These are phyloP conservation scores for Thymallus thymallus DNA, from an alignment of 2,113 vertebrate genomes.

Conservation along the genomic window DNA sequence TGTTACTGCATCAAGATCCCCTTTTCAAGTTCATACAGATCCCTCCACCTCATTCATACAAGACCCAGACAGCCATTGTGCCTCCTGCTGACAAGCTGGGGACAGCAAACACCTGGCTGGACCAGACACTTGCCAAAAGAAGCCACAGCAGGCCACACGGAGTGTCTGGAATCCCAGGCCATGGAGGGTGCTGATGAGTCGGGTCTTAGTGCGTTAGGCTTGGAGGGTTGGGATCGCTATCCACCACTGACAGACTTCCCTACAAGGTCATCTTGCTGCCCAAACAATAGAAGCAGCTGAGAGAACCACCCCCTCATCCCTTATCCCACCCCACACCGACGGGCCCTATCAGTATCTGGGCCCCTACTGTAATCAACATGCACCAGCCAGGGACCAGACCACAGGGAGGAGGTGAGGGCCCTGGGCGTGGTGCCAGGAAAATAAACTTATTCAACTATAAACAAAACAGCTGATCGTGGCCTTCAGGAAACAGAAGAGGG, in stretches of 20 bases:
- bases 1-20: neutral
- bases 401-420: too few relatives aligned
- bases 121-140: slow-evolving; percentile 56
- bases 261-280: slow-evolving; percentile 83
- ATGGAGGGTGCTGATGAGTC: slow-evolving; percentile 71
- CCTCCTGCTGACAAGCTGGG: slow-evolving; percentile 51
- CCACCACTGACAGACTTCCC: slow-evolving; percentile 75
- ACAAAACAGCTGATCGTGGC: too few relatives aligned
- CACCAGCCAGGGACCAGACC: slow-evolving; percentile 24
- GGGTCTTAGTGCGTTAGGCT: slow-evolving; percentile 65
- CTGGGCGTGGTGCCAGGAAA: too few relatives aligned
- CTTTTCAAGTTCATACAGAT: slow-evolving; percentile 17
- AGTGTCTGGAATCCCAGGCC: slow-evolving; percentile 74
- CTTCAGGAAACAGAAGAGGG: too few relatives aligned
- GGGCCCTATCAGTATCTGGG: slow-evolving; percentile 21
- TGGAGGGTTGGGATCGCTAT: slow-evolving; percentile 65
- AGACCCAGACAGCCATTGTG: slow-evolving; percentile 25
- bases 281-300: slow-evolving; percentile 62
- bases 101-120: slow-evolving; percentile 61
- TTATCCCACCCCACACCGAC: slow-evolving; percentile 13
- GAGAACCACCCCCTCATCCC: slow-evolving; percentile 44
- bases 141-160: slow-evolving; percentile 66
- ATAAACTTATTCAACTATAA: too few relatives aligned
- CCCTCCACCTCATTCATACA: neutral
- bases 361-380: slow-evolving; percentile 39